phyloP scores from a whole-genome alignment of 2,888 invertebrate genomes.

The Dicranocentrus wangi region DNA sequence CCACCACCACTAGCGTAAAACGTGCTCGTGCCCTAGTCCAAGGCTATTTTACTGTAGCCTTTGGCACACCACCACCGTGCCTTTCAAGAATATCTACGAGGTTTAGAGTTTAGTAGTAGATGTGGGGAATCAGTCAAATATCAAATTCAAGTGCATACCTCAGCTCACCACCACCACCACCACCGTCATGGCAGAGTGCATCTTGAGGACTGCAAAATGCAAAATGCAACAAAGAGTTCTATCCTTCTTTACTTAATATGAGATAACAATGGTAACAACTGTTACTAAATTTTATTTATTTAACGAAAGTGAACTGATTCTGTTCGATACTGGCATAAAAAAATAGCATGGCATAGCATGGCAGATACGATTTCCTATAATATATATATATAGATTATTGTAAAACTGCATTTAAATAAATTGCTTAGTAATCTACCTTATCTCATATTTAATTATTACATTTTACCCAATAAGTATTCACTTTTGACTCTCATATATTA shows the following conservation, averaged over 20 bases:
- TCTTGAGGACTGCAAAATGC: conserved; percentile 40
- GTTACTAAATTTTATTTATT: conserved; percentile 12
- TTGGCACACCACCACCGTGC: conserved; percentile 30
- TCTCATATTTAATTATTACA: no score
- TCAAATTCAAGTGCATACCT: conserved; percentile 56
- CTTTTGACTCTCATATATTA: no score
- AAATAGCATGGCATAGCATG: no score
- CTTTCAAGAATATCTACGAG: conserved; percentile 27
- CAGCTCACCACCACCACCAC: conserved; percentile 14
- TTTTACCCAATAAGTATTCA: no score
- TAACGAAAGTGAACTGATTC: conserved; percentile 21
- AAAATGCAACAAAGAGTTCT: conserved; percentile 12
- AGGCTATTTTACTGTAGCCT: conserved; percentile 45
- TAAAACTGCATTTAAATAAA: no score
- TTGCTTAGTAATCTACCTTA: no score
- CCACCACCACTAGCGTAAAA: background rate
- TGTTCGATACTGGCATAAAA: background rate
- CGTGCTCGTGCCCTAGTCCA: conserved; percentile 47
- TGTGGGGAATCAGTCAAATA: conserved; percentile 49
- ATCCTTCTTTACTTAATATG: background rate
- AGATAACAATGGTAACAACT: conserved; percentile 16
- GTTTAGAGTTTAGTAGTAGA: conserved; percentile 27
- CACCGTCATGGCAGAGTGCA: conserved; percentile 46
- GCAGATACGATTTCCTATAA: conserved; percentile 1
- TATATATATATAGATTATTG: no score